Conservation (phyloP, 2,797 vertebrate species). For the Gymnoscopelus microlampas region DNA sequence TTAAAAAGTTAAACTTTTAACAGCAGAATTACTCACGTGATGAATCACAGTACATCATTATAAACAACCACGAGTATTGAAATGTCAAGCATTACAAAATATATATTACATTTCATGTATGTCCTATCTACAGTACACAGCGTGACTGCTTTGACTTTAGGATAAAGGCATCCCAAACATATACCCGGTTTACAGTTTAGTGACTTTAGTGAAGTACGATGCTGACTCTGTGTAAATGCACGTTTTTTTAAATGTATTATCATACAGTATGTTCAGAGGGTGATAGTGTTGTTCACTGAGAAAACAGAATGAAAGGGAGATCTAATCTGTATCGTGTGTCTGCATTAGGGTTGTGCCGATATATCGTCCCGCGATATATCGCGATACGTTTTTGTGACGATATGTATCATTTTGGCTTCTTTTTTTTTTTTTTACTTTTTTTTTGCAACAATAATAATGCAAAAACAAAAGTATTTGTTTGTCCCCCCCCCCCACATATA, state of each 20-base stretch:
- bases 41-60: conserved; percentile 52
- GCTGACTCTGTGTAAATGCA: conserved; percentile 45
- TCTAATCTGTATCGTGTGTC: too few species aligned
- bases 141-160: conserved; percentile 23
- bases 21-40: conserved; percentile 30
- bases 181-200: conserved; percentile 56
- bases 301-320: conserved; percentile 31
- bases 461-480: too few species aligned
- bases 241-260: conserved; percentile 23
- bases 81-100: conserved; percentile 66
- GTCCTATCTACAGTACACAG: conserved; percentile 41
- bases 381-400: too few species aligned
- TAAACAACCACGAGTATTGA: conserved; percentile 61
- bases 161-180: conserved; percentile 34
- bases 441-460: too few species aligned
- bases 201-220: conserved; percentile 50
- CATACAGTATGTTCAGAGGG: conserved; percentile 22
- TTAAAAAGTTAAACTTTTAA: conserved; percentile 42
- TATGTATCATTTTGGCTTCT: too few species aligned
- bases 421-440: too few species aligned
- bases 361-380: too few species aligned
- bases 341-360: too few species aligned
- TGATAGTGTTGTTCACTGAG: conserved; percentile 14
- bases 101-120: conserved; percentile 60
- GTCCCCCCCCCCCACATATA: too few species aligned